These are phyloP conservation scores for Orchesella cincta DNA, from an alignment of 1,140 invertebrate species.

Conservation along the genomic window DNA sequence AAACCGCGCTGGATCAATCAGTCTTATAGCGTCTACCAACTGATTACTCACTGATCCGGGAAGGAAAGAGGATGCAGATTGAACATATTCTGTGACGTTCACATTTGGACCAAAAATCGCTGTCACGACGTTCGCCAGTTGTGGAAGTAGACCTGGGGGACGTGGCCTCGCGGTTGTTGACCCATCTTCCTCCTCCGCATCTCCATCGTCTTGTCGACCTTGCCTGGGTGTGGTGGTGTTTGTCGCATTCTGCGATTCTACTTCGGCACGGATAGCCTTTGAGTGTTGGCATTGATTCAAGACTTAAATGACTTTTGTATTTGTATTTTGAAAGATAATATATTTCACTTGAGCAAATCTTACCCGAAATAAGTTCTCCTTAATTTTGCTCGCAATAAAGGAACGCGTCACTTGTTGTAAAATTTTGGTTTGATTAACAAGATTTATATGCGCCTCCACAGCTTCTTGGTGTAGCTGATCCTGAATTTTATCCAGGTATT, in stretches of 20 bases:
- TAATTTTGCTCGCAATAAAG: conserved; percentile 47
- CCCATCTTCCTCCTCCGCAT: conserved; percentile 23
- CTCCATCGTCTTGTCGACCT: conserved; percentile 42
- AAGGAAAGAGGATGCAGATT: conserved; percentile 35
- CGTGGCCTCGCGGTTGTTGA: not conserved
- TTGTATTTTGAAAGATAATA: not conserved
- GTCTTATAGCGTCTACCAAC: not conserved
- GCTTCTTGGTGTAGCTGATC: conserved; percentile 36
- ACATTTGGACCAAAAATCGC: conserved; percentile 46
- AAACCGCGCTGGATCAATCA: conserved; percentile 8
- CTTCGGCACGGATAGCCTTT: conserved; percentile 43
- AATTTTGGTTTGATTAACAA: conserved; percentile 36
- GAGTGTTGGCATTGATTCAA: not conserved
- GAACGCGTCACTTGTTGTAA: conserved; percentile 35
- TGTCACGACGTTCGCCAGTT: conserved; percentile 46
- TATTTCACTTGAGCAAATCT: not conserved
- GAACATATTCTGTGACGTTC: conserved; percentile 44
- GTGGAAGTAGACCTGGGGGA: not conserved
- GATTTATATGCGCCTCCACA: conserved; percentile 8
- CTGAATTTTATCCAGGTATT: conserved; percentile 41
- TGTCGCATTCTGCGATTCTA: conserved; percentile 38
- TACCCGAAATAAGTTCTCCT: conserved; percentile 48
- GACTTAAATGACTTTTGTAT: not conserved
- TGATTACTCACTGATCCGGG: conserved; percentile 15
- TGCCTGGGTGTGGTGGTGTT: conserved; percentile 28